Percentiles rank a stretch among this genome's conserved stretches.
Evolutionary conservation across 2,888 invertebrate species (phyloP).

Genomic region (Gnatocerus cornutus): DNA sequence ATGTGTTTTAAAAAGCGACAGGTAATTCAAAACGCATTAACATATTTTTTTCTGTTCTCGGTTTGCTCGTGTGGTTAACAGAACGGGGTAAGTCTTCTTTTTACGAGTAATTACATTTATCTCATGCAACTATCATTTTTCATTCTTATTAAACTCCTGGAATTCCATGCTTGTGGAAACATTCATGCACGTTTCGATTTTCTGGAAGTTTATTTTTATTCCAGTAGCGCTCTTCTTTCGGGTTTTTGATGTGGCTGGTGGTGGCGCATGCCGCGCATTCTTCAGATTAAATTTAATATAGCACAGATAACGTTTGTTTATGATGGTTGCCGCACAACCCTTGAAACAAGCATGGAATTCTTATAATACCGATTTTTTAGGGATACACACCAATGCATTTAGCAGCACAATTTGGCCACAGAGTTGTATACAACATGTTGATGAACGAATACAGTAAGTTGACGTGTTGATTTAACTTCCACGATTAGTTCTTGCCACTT

Average conservation of each 20-base stretch:
- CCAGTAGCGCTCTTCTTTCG: constrained; percentile 51
- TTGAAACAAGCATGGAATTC: background rate
- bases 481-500: too few relatives aligned
- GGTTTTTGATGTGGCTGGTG: constrained; percentile 36
- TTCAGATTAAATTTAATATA: constrained; percentile 67
- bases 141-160: background rate
- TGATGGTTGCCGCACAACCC: constrained; percentile 62
- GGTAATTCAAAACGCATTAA: background rate
- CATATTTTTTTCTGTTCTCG: constrained; percentile 73
- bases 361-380: constrained; percentile 73
- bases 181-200: constrained; percentile 14
- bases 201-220: constrained; percentile 41
- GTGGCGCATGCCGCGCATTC: constrained; percentile 66
- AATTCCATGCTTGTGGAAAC: constrained; percentile 2
- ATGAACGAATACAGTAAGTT: constrained; percentile 90
- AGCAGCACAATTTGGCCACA: constrained; percentile 92
- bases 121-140: constrained; percentile 4
- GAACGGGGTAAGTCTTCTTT: constrained; percentile 55
- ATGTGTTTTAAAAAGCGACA: too few relatives aligned
- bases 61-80: constrained; percentile 62
- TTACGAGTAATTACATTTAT: constrained; percentile 15
- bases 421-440: constrained; percentile 90
- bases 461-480: background rate
- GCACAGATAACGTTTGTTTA: constrained; percentile 68
- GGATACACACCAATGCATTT: constrained; percentile 96